phyloP scores from a whole-genome alignment of 35 echinoderm and acorn worm species.

The Lytechinus pictus region DNA sequence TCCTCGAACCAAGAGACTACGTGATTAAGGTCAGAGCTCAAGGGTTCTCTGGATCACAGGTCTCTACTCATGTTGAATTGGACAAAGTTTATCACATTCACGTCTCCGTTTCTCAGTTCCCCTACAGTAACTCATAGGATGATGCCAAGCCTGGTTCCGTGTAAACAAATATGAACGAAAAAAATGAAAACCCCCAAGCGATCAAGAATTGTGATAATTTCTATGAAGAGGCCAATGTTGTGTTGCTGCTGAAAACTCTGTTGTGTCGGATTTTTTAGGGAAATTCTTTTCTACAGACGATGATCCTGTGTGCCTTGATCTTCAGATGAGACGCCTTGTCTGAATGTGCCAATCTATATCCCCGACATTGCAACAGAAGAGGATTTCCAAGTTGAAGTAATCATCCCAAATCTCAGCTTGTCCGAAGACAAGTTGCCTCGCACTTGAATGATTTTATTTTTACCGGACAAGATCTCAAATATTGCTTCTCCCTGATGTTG shows the following conservation, averaged over 20 bases:
- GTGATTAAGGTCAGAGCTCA: slow-evolving; percentile 61
- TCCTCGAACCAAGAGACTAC: slow-evolving; percentile 44
- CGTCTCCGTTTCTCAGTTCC: slow-evolving; percentile 34
- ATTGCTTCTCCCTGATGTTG: background rate
- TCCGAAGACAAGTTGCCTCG: background rate
- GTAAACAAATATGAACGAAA: background rate
- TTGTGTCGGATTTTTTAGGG: background rate
- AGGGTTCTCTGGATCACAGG: background rate
- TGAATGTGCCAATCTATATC: background rate
- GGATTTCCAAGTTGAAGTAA: no score
- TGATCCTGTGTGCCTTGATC: background rate
- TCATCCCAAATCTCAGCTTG: background rate
- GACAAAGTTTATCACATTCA: slow-evolving; percentile 29
- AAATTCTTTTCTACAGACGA: background rate
- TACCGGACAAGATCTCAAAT: background rate
- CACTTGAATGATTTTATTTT: background rate
- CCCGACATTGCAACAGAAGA: no score
- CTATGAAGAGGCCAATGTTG: background rate
- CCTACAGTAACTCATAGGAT: slow-evolving; percentile 9
- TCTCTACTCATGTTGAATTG: slow-evolving; percentile 35
- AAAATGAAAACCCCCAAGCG: background rate
- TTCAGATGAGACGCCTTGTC: background rate
- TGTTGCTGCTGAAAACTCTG: background rate
- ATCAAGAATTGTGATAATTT: background rate
- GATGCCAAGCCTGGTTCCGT: background rate